Evolutionary conservation across 2,113 vertebrate genomes (phyloP).

Genomic region (Chionis minor): DNA sequence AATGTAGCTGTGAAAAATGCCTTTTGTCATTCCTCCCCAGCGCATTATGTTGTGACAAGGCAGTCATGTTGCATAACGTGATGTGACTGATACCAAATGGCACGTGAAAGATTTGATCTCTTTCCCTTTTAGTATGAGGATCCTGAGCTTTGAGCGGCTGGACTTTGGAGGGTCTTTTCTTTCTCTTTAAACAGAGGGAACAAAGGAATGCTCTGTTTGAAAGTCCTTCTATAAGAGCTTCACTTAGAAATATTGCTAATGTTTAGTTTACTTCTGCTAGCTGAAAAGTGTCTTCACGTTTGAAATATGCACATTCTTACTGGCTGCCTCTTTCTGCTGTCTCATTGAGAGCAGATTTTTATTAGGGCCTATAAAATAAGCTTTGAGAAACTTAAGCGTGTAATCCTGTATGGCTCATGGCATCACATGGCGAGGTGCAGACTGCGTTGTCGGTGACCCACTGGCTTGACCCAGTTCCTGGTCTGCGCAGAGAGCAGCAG

Average conservation of each 20-base stretch:
- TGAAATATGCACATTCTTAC: background rate
- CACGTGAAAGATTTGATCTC: conserved; percentile 42
- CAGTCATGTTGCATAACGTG: conserved; percentile 27
- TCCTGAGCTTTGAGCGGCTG: background rate
- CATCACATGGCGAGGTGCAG: background rate
- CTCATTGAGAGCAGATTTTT: background rate
- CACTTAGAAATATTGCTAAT: background rate
- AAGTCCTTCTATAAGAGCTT: background rate
- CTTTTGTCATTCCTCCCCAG: conserved; percentile 56
- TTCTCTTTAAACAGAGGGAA: background rate
- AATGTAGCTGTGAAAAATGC: conserved; percentile 15
- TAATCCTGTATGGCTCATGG: background rate
- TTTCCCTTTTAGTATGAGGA: background rate
- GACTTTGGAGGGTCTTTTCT: background rate
- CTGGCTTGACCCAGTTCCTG: conserved; percentile 23
- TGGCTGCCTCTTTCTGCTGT: background rate
- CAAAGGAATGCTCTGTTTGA: background rate
- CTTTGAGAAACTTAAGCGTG: background rate
- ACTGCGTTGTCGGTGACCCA: background rate
- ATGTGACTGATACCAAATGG: conserved; percentile 45
- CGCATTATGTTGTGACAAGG: conserved; percentile 46
- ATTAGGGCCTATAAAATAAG: background rate
- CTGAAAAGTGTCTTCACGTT: background rate
- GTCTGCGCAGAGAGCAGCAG: background rate
- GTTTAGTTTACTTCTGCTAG: background rate